A percentile compares a stretch with the other conserved stretches of the same genome.
Evolutionary conservation across 2,797 vertebrate species (phyloP).

Genomic region (Lutjanus argentimaculatus): DNA sequence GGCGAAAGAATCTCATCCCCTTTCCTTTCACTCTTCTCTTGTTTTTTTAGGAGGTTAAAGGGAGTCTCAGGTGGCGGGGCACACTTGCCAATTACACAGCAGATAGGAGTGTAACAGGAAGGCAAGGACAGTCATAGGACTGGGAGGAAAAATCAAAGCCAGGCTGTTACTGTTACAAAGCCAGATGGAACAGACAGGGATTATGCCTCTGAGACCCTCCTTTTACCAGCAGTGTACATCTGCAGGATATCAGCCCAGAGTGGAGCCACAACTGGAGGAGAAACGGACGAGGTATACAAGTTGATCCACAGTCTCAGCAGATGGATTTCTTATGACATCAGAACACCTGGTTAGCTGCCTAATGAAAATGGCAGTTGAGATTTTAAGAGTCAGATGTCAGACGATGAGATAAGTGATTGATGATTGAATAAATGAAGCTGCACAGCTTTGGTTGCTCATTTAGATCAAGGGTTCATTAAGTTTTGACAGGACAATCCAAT

Average conservation of each 20-base stretch:
- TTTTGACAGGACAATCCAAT: constrained; percentile 13
- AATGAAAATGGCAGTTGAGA: constrained; percentile 29
- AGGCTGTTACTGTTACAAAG: constrained; percentile 34
- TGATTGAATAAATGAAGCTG: background rate
- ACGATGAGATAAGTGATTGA: constrained; percentile 17
- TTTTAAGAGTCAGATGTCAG: constrained; percentile 37
- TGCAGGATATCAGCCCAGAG: background rate
- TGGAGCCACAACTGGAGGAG: background rate
- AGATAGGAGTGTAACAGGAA: constrained; percentile 76
- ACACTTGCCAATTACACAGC: constrained; percentile 80
- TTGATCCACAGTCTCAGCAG: background rate
- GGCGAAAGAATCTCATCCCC: constrained; percentile 58
- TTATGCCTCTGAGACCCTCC: constrained; percentile 36
- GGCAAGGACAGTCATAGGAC: constrained; percentile 56
- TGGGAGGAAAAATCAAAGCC: constrained; percentile 48
- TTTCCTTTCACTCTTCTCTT: constrained; percentile 35
- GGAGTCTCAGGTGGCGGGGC: constrained; percentile 84
- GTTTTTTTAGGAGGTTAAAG: constrained; percentile 58
- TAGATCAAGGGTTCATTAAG: background rate
- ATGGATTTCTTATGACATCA: constrained; percentile 20
- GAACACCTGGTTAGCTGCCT: constrained; percentile 50
- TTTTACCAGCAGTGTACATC: constrained; percentile 28
- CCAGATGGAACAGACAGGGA: constrained; percentile 45
- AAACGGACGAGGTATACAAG: constrained; percentile 1
- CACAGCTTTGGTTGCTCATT: constrained; percentile 14